Conservation (phyloP, 2,797 vertebrate species). For the Fistularia tabacaria region DNA sequence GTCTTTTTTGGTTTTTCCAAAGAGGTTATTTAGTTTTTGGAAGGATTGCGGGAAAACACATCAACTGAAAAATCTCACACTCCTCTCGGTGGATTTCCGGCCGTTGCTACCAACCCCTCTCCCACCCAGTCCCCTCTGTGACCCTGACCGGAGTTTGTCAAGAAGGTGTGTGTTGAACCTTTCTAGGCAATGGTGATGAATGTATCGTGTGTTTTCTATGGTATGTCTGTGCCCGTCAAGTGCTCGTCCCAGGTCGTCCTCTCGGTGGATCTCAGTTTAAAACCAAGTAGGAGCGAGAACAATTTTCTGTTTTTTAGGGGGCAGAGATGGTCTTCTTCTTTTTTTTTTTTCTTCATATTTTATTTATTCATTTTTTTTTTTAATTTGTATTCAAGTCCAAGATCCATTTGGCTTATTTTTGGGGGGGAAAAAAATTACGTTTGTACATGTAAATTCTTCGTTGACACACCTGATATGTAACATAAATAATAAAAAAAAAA, state of each 20-base stretch:
- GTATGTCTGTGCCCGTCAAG: conserved; percentile 66
- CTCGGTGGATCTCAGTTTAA: conserved; percentile 51
- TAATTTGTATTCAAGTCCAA: conserved; percentile 66
- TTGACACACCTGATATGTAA: conserved; percentile 69
- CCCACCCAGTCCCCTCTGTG: conserved; percentile 51
- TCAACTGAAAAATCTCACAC: conserved; percentile 31
- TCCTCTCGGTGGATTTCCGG: conserved; percentile 17
- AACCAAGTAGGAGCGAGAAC: conserved; percentile 44
- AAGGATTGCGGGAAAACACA: conserved; percentile 8
- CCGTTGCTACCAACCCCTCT: conserved; percentile 17
- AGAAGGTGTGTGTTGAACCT: conserved; percentile 48
- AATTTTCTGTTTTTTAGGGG: background rate
- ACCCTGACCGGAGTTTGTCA: conserved; percentile 59
- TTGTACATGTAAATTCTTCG: conserved; percentile 74
- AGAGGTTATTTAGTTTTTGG: too few relatives aligned
- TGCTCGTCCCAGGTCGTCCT: conserved; percentile 66
- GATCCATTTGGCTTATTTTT: conserved; percentile 74
- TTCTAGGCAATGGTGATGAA: conserved; percentile 69
- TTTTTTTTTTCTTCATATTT: conserved; percentile 22
- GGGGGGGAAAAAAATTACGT: conserved; percentile 50
- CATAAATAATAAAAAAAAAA: conserved; percentile 51
- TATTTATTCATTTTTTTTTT: conserved; percentile 47
- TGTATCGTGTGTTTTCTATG: conserved; percentile 71
- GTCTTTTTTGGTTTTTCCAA: too few relatives aligned
- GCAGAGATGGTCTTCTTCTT: too few relatives aligned